These are phyloP conservation scores for Botia almorhae DNA, from an alignment of 2,797 vertebrate species.

Conservation along the genomic window DNA sequence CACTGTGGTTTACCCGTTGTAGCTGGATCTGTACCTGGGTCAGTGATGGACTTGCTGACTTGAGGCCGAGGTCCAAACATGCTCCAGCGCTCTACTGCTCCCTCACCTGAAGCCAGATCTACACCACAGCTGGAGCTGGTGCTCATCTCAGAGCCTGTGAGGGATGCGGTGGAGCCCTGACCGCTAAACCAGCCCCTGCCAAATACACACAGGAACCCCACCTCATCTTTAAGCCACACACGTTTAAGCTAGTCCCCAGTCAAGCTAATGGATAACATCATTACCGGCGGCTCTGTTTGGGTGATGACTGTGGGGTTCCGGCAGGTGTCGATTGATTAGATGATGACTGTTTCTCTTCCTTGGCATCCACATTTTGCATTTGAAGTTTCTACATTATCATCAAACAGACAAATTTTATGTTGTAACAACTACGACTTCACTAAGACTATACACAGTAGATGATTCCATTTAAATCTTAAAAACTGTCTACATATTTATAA, in stretches of 20 bases:
- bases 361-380: slow-evolving; percentile 78
- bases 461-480: no score
- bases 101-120: slow-evolving; percentile 78
- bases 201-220: slow-evolving; percentile 1
- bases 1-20: slow-evolving; percentile 54
- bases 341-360: slow-evolving; percentile 79
- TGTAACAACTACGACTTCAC: not conserved
- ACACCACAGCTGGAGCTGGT: slow-evolving; percentile 63
- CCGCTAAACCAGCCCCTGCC: slow-evolving; percentile 78
- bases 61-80: slow-evolving; percentile 76
- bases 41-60: slow-evolving; percentile 80
- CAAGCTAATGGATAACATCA: not conserved
- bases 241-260: no score
- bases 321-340: slow-evolving; percentile 79
- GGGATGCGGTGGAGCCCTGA: slow-evolving; percentile 65
- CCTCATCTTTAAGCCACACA: not conserved
- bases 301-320: slow-evolving; percentile 76
- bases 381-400: slow-evolving; percentile 77
- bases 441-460: no score
- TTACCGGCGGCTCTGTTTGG: slow-evolving; percentile 76
- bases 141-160: slow-evolving; percentile 72
- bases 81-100: slow-evolving; percentile 75
- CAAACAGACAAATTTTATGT: not conserved
- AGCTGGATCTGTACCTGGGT: slow-evolving; percentile 76
- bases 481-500: no score